Conservation (phyloP, 2,113 vertebrate genomes). For the Chelonoidis abingdonii region DNA sequence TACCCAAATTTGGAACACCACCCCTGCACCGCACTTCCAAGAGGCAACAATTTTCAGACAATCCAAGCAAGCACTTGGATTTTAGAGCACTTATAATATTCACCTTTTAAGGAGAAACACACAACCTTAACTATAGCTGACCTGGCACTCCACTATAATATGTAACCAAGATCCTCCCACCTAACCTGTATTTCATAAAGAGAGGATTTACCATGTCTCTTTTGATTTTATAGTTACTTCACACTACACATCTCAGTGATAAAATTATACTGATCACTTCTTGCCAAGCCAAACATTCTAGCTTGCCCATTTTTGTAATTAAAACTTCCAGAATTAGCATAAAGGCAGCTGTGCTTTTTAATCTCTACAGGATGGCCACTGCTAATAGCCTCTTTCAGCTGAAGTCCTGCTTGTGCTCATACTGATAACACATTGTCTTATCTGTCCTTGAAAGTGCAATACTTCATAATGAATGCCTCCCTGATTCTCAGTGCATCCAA, state of each 20-base stretch:
- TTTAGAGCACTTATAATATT: not conserved
- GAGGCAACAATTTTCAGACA: not conserved
- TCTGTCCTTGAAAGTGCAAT: conserved; percentile 30
- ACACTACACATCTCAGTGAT: not conserved
- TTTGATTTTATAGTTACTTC: not conserved
- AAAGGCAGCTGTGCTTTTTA: conserved; percentile 34
- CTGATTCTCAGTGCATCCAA: not conserved
- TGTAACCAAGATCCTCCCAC: not conserved
- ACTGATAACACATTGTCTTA: conserved; percentile 53
- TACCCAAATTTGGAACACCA: not conserved
- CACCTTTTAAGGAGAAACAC: not conserved
- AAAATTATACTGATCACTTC: conserved; percentile 38
- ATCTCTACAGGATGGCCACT: conserved; percentile 18
- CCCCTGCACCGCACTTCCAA: not conserved
- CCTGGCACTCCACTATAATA: not conserved
- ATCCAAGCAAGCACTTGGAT: not conserved
- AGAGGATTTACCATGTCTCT: not conserved
- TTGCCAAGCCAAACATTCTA: conserved; percentile 57
- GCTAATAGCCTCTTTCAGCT: conserved; percentile 45
- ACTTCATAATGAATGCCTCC: not conserved
- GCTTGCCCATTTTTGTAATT: conserved; percentile 59
- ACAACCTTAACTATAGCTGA: not conserved
- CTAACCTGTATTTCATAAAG: not conserved
- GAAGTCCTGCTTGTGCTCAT: conserved; percentile 33
- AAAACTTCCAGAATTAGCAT: conserved; percentile 64